Evolutionary conservation across 2,113 vertebrate species (phyloP), one percentile per base, ranked within the genome.

Genomic region (Vicugna pacos): DNA sequence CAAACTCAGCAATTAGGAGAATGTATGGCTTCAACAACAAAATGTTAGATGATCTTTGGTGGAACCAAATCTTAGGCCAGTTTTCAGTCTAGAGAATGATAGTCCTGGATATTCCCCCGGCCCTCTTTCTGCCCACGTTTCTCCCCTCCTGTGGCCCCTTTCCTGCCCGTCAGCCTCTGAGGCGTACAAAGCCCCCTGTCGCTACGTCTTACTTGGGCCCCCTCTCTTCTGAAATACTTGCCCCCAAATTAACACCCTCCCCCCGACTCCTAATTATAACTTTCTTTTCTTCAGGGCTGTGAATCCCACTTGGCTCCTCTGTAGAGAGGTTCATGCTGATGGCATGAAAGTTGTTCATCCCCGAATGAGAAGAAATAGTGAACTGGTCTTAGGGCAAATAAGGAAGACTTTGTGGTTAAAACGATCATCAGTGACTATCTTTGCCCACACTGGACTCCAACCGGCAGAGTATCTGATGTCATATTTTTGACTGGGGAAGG

Each of bases 171-270:
- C 22, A 15, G 50, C 19, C 9, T 12, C 3, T 14, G 28, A 62
- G 6, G 2, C 10, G 4, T 8, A 6, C 42, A 20, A 79, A 62
- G 6, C 0, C 9, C 11, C 30, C 24, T 19, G 0, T n/a, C 24
- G 9, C 48, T 62, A 13, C 2, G 26, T 19, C 13, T 13, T 14
- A 28, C 26, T 30, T 12, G 46, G 30, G 15, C 24, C 24, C 88
- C 42, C 65, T 42, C 73, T 80, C 76, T 85, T 38, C n/a, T 19
- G 19, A 81, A n/a, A 15, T 24, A 56, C 2, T 35, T 35, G 6
- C 35, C 28, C n/a, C 48, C 15, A 70, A 9, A n/a, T 48, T 24
- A 52, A 35, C 32, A 17, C 20, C 22, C 26, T 15, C 6, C 6
- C 13, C 26, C 14, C 8, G 26, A 30, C 24, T 5, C 4, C 13